Evolutionary conservation across 1,140 invertebrate genomes (phyloP), one percentile per base, ranked within the genome.

Genomic region (Leptinotarsa undecemlineata): DNA sequence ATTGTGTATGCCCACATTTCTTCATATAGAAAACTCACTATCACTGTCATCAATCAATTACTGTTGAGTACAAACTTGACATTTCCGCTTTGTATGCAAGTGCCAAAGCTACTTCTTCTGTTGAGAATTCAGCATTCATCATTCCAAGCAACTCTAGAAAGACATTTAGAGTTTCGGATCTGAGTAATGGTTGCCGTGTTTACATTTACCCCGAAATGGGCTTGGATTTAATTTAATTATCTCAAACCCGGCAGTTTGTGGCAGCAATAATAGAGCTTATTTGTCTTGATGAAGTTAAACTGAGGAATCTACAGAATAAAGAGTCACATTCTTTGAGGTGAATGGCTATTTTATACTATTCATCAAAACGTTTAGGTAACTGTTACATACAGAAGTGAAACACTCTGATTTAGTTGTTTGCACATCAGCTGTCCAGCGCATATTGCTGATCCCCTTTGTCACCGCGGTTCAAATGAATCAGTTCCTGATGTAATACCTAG

Each of bases 141-240:
- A 17, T 3, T 57, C 15, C n/a, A 57, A 17, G 15, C 14, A 17
- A 15, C 51, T 57, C 51, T 57, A 4, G n/a, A 19, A 57, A 57
- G 51, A 57, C 51, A 57, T 57, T 57, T 57, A 14, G 15, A 57
- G 51, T 57, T 57, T 57, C 51, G n/a, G n/a, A 15, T 57, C 4
- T 15, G 51, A n/a, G 51, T n/a, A 57, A 57, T 57, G n/a, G 15
- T 57, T 17, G 51, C 4, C n/a, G 14, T 57, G 51, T 57, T 57
- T 57, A 19, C 51, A 57, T 19, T 57, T 17, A 57, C 51, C n/a
- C 51, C 15, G 51, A 19, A 57, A 57, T 57, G 51, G 51, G 4
- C 51, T 15, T 57, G 51, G 51, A 57, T 57, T 57, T 57, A 57
- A 57, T 57, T 57, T 19, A 13, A 57, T 57, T 57, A 57, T 57